Percentiles rank a stretch among this genome's conserved stretches.
Conservation (phyloP, 2,113 vertebrate species). For the Gavia stellata region DNA sequence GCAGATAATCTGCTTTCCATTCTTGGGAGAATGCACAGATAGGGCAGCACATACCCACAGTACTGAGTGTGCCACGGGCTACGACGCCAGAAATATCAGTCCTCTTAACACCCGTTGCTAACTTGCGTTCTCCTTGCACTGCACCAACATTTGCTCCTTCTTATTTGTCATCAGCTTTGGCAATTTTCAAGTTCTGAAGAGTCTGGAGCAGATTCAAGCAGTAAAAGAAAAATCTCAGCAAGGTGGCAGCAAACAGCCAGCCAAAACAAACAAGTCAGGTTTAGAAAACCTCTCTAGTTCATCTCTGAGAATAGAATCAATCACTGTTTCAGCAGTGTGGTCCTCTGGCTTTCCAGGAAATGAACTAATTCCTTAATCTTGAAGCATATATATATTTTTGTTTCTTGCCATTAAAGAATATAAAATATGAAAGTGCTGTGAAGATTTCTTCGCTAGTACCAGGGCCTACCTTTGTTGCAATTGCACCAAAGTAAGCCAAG, state of each 20-base stretch:
- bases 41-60: not conserved
- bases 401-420: not conserved
- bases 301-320: not conserved
- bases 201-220: not conserved
- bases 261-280: not conserved
- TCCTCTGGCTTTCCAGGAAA: not conserved
- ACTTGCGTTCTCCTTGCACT: not conserved
- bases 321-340: not conserved
- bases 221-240: slow-evolving; percentile 27
- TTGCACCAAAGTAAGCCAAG: not conserved
- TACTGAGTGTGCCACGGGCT: accelerated
- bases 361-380: not conserved
- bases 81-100: accelerated
- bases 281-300: not conserved
- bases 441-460: not conserved
- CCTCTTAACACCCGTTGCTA: not conserved
- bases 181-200: not conserved
- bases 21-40: not conserved
- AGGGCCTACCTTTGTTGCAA: not conserved
- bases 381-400: not conserved
- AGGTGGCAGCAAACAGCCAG: slow-evolving; percentile 53
- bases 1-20: not conserved
- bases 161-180: not conserved
- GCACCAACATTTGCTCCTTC: not conserved
- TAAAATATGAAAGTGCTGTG: not conserved